Conservation (phyloP, 2,888 invertebrate species). For the Lasius fuliginosus region DNA sequence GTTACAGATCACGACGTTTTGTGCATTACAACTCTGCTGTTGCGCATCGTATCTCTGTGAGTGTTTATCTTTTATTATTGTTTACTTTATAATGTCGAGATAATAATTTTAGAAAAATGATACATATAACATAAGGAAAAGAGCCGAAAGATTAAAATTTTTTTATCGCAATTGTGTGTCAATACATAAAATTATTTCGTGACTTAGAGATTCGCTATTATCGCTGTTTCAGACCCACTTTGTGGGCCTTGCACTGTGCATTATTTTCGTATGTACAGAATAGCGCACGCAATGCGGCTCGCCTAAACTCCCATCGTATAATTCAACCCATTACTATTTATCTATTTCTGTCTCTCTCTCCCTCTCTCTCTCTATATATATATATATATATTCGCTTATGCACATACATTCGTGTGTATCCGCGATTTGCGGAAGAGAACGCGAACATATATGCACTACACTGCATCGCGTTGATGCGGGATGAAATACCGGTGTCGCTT, state of each 20-base stretch:
- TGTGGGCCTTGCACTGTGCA: constrained; percentile 37
- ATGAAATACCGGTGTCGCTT: constrained; percentile 46
- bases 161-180: background rate
- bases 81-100: background rate
- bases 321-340: constrained; percentile 51
- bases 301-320: constrained; percentile 61
- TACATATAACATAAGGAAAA: background rate
- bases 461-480: constrained; percentile 36
- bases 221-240: background rate
- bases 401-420: constrained; percentile 25
- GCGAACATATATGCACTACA: background rate
- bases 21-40: no score
- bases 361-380: background rate
- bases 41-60: no score
- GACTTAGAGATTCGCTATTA: background rate
- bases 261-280: constrained; percentile 78
- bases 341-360: background rate
- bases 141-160: background rate
- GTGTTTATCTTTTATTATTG: background rate
- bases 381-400: constrained; percentile 6
- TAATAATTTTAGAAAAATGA: background rate
- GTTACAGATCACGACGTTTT: no score
- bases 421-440: constrained; percentile 31
- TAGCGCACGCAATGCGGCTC: constrained; percentile 68
- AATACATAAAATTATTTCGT: constrained; percentile 3